Evolutionary conservation across 1,140 invertebrate species (phyloP).

Genomic region (Zaprionus inermis): DNA sequence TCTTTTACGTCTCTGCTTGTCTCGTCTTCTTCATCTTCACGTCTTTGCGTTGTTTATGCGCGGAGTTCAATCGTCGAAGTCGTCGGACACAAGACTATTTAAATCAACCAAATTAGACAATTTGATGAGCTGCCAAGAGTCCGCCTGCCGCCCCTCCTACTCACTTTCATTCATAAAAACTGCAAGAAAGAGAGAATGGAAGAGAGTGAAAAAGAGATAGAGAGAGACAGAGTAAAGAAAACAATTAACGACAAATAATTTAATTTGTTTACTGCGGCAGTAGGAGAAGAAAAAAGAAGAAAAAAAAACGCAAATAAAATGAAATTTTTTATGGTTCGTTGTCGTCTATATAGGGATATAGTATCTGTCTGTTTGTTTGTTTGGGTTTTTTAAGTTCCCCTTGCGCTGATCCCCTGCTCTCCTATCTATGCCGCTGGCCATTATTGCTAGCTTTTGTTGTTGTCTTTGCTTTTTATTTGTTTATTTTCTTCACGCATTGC

Average conservation of each 20-base stretch:
- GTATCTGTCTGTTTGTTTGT: neutral
- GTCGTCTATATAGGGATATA: neutral
- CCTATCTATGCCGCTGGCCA: neutral
- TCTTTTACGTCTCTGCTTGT: neutral
- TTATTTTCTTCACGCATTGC: slow-evolving; percentile 54
- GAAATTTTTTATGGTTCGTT: slow-evolving; percentile 42
- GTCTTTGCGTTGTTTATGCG: neutral
- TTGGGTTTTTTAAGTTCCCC: neutral
- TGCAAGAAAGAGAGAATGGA: neutral
- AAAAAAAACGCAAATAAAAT: slow-evolving; percentile 40
- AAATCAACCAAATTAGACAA: slow-evolving; percentile 71
- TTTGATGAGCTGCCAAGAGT: slow-evolving; percentile 48
- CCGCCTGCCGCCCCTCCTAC: neutral
- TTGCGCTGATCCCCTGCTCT: neutral
- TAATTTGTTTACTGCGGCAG: slow-evolving; percentile 65
- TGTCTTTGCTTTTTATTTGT: slow-evolving; percentile 49
- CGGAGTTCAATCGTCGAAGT: neutral
- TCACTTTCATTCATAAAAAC: slow-evolving; percentile 34
- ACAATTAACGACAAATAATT: slow-evolving; percentile 70
- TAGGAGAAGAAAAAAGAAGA: neutral
- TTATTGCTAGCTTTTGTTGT: slow-evolving; percentile 16
- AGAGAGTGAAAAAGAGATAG: neutral
- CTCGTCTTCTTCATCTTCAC: slow-evolving; percentile 6
- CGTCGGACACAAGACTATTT: slow-evolving; percentile 35
- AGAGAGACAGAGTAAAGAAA: slow-evolving; percentile 37